Conservation (phyloP, 2,888 invertebrate species). For the Dryomyza anilis region DNA sequence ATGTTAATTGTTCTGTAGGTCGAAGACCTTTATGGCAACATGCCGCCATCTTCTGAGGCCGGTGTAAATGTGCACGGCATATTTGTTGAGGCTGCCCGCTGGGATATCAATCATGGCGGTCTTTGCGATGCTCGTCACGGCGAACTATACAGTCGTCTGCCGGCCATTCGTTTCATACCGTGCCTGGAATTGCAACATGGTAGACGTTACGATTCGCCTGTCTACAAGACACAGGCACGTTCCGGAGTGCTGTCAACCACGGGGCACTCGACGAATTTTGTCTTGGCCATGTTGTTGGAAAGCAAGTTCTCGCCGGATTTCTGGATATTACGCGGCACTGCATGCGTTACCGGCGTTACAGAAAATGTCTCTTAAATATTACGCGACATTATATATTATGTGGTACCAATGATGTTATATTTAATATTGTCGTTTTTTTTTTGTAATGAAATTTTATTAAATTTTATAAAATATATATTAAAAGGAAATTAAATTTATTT, state of each 20-base stretch:
- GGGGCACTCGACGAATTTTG: slow-evolving; percentile 92
- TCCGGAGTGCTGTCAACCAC: slow-evolving; percentile 88
- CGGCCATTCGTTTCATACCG: slow-evolving; percentile 55
- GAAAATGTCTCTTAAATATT: slow-evolving; percentile 62
- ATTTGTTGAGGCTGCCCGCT: slow-evolving; percentile 86
- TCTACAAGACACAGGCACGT: slow-evolving; percentile 87
- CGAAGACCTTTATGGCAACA: slow-evolving; percentile 63
- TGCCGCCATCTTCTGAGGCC: slow-evolving; percentile 66
- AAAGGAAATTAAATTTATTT: background rate
- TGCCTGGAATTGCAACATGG: slow-evolving; percentile 44
- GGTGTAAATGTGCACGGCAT: slow-evolving; percentile 80
- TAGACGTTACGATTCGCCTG: slow-evolving; percentile 66
- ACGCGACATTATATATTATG: too few species aligned
- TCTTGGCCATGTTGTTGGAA: slow-evolving; percentile 77
- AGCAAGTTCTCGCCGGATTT: slow-evolving; percentile 70
- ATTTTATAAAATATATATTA: background rate
- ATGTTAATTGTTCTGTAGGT: slow-evolving; percentile 45
- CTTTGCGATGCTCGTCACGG: slow-evolving; percentile 76
- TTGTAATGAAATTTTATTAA: slow-evolving; percentile 13
- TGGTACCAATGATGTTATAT: background rate
- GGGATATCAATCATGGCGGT: slow-evolving; percentile 71
- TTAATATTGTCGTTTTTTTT: background rate
- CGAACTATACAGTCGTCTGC: slow-evolving; percentile 56
- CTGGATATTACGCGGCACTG: slow-evolving; percentile 90
- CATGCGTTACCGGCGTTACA: slow-evolving; percentile 80